phyloP scores from a whole-genome alignment of 1,140 invertebrate genomes.

The Phthorimaea operculella region DNA sequence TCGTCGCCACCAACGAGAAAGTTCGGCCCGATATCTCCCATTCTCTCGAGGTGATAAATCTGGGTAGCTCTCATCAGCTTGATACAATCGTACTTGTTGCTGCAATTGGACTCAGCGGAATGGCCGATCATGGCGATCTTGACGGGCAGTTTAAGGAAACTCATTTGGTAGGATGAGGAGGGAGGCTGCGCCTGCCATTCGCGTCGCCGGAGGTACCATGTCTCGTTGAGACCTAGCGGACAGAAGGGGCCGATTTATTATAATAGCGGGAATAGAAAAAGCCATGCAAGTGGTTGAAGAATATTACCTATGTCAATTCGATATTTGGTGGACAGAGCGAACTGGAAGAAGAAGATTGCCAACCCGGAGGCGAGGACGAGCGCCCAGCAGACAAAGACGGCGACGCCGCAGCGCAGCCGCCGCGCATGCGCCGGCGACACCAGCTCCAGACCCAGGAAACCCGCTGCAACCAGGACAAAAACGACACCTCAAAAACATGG shows the following conservation, averaged over 20 bases:
- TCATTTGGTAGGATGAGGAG: conserved; percentile 15
- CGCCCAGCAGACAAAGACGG: conserved; percentile 53
- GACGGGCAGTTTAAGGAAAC: conserved; percentile 35
- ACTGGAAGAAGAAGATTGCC: conserved; percentile 37
- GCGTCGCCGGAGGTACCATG: conserved; percentile 49
- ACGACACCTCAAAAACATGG: too few species aligned
- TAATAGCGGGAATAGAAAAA: neutral
- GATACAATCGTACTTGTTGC: conserved; percentile 34
- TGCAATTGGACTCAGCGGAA: conserved; percentile 32
- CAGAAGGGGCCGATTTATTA: conserved; percentile 16
- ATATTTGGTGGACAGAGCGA: conserved; percentile 25
- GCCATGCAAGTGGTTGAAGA: neutral
- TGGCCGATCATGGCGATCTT: conserved; percentile 45
- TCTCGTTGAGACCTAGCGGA: conserved; percentile 42
- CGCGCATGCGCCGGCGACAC: conserved; percentile 34
- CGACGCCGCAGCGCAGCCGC: conserved; percentile 47
- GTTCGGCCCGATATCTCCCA: conserved; percentile 47
- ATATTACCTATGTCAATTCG: conserved; percentile 46
- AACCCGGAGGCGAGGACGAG: conserved; percentile 41
- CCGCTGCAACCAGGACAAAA: conserved; percentile 43
- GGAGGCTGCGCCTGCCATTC: conserved; percentile 48
- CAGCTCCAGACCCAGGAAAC: conserved; percentile 49
- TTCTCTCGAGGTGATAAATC: conserved; percentile 31
- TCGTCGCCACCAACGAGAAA: conserved; percentile 39
- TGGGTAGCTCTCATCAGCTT: conserved; percentile 38